Evolutionary conservation across 2,113 vertebrate species (phyloP), one percentile per base, ranked within the genome.

Genomic region (Meleagris gallopavo): DNA sequence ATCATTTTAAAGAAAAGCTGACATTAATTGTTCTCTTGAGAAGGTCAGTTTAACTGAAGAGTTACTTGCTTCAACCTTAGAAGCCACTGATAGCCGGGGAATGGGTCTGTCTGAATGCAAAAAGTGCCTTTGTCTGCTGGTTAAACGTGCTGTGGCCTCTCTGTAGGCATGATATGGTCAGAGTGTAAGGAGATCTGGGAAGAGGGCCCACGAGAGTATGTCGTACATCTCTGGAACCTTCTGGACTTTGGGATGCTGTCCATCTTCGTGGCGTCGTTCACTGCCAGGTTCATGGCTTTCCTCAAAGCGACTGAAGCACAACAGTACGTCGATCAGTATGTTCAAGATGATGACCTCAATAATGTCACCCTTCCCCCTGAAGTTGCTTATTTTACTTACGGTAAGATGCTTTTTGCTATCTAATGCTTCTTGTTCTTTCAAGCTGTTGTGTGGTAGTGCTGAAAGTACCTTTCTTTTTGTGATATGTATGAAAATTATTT

Each of bases 131-230:
- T n/a, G 8, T 16, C n/a, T 83, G 46, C 11, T 3, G 1, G 7
- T n/a, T 78, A 48, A 85, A 55, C 0, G 1, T 11, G 5, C 52
- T 77, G n/a, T 90, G 54, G 6, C 25, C 34, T 81, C 67, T 54
- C 81, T 21, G 0, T 94, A 99, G 99, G 99, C 25, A 99, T 99
- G 99, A 99, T 99, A 64, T 99, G 99, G 99, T 99, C 98, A 0
- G 99, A 99, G 91, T 99, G 99, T 96, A 99, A 99, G 97, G 99
- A 99, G 96, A 99, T 99, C 95, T 99, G 99, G 99, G 98, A 96
- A 14, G 99, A 99, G 21, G 99, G 99, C 8, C 99, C 99, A 1
- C 98, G 99, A 1, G 99, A 99, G 91, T 99, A 99, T 0, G 91
- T 99, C 87, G 96, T 99, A 97, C 99, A 99, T 85, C 97, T 99